These are phyloP conservation scores for Agrotis segetum DNA, from an alignment of 2,888 invertebrate genomes.

Conservation along the genomic window DNA sequence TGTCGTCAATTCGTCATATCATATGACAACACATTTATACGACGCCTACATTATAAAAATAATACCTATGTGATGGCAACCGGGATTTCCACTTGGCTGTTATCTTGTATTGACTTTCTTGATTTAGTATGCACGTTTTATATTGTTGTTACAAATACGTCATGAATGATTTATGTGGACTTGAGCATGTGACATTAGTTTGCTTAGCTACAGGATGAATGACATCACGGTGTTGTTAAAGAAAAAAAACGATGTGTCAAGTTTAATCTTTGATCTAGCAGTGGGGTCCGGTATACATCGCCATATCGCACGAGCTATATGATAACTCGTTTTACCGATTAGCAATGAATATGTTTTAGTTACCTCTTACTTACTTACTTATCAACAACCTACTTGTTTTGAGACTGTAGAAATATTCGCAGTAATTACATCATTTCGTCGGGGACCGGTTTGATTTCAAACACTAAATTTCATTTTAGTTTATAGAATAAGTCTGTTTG, in stretches of 20 bases:
- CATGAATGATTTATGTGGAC: slow-evolving; percentile 3
- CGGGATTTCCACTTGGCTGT: slow-evolving; percentile 30
- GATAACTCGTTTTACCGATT: slow-evolving; percentile 43
- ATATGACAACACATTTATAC: slow-evolving; percentile 3
- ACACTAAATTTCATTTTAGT: slow-evolving; percentile 2
- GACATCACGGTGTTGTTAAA: neutral
- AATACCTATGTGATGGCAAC: slow-evolving; percentile 12
- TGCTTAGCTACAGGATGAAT: neutral
- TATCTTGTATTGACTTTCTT: slow-evolving; percentile 41
- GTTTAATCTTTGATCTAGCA: slow-evolving; percentile 2
- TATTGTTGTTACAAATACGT: slow-evolving; percentile 9
- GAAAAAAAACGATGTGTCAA: neutral
- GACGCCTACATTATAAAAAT: neutral
- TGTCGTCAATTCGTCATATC: neutral
- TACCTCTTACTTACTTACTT: no score
- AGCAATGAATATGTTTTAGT: slow-evolving; percentile 46
- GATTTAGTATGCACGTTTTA: slow-evolving; percentile 28
- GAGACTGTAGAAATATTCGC: slow-evolving; percentile 37
- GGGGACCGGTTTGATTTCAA: slow-evolving; percentile 14
- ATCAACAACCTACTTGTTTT: slow-evolving; percentile 51
- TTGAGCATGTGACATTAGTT: neutral
- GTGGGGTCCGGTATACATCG: slow-evolving; percentile 31
- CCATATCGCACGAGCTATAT: slow-evolving; percentile 27
- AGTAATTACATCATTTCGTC: slow-evolving; percentile 56
- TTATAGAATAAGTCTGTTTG: neutral